phyloP scores from a whole-genome alignment of 2,113 vertebrate species.

The Anolis carolinensis region DNA sequence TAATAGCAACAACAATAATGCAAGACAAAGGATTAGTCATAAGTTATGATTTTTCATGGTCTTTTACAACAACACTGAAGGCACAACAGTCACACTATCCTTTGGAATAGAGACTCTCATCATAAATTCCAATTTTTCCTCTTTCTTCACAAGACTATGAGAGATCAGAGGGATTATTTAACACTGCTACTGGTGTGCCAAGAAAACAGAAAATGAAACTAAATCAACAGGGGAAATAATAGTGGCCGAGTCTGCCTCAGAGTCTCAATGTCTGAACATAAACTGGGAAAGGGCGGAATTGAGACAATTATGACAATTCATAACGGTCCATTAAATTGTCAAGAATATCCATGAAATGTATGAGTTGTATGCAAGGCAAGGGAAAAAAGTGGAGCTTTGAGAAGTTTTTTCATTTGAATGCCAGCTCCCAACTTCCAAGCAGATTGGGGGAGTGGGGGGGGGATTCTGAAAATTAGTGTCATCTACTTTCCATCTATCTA shows the following conservation, averaged over 20 bases:
- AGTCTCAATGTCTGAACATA: constrained; percentile 10
- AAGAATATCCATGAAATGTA: neutral
- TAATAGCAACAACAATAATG: neutral
- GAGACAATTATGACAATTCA: constrained; percentile 6
- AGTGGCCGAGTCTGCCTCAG: constrained; percentile 20
- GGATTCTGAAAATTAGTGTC: no score
- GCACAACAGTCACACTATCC: constrained; percentile 37
- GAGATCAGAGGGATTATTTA: constrained; percentile 57
- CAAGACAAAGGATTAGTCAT: neutral
- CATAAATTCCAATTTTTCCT: constrained; percentile 34
- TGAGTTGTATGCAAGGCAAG: neutral
- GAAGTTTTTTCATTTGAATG: neutral
- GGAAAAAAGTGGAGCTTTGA: neutral
- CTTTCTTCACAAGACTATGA: constrained; percentile 39
- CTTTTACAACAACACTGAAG: neutral
- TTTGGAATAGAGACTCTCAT: constrained; percentile 42
- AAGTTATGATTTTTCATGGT: neutral
- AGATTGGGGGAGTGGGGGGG: no score
- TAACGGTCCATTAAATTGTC: constrained; percentile 17
- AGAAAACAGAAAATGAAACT: constrained; percentile 62
- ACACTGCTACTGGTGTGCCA: constrained; percentile 47
- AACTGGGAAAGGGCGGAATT: neutral
- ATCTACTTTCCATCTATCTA: no score
- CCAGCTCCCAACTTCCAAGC: no score
- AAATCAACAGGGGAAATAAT: constrained; percentile 58